These are phyloP conservation scores for Tragelaphus strepsiceros DNA, from an alignment of 2,113 vertebrate genomes.

Conservation along the genomic window DNA sequence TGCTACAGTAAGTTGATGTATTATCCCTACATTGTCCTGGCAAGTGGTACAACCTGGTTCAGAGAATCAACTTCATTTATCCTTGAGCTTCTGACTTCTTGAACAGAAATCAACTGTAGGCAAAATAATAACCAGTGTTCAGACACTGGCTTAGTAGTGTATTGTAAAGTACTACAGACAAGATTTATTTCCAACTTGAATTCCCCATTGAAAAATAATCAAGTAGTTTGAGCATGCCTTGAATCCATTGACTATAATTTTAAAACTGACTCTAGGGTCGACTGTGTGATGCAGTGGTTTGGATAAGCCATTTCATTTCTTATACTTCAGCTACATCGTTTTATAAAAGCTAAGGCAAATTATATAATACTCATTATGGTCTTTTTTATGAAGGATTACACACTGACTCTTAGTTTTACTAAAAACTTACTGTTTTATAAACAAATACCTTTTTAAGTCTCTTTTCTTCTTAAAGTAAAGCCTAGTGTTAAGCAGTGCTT, in stretches of 20 bases:
- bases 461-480: slow-evolving; percentile 11
- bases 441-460: not conserved
- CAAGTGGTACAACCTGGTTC: not conserved
- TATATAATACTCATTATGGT: not conserved
- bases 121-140: not conserved
- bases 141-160: not conserved
- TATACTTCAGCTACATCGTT: not conserved
- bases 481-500: not conserved
- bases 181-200: slow-evolving; percentile 7
- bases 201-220: slow-evolving; percentile 3
- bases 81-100: slow-evolving; percentile 29
- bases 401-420: not conserved
- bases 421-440: not conserved
- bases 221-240: not conserved
- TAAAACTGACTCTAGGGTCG: not conserved
- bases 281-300: not conserved
- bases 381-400: slow-evolving; percentile 18
- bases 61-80: not conserved
- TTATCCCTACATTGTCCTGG: slow-evolving; percentile 16
- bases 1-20: slow-evolving; percentile 88
- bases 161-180: not conserved
- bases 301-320: slow-evolving; percentile 7
- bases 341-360: slow-evolving; percentile 4
- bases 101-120: not conserved
- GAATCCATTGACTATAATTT: slow-evolving; percentile 31